Base-by-base conservation (phyloP, 1,140 invertebrate species). In the Phymorhynchus buccinoides region DNA sequence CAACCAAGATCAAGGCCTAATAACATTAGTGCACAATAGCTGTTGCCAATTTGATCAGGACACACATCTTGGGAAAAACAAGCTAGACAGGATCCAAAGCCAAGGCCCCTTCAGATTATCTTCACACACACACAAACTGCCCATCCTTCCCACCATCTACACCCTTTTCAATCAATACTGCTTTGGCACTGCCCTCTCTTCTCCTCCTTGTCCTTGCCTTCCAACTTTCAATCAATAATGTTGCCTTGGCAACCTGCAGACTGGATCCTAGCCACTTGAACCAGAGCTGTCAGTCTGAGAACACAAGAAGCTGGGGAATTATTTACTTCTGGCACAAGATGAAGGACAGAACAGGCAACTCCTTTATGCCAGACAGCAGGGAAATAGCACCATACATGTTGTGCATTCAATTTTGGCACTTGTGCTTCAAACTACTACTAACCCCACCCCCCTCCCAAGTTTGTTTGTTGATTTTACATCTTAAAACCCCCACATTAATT, bases 121-220 rank as follows among this genome's bases (percentile, higher is more conserved):
- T 27, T 62, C 22, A 52, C 35, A 37, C 42, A 79, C 39, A 79
- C 77, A 79, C 39, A 42, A 18, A 42, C 77, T 14, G n/a, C 6
- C 12, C 12, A 39, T 14, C 32, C 14, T 73, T 18, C 16, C 16
- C 56, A 66, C 56, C 9, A 27, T 77, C 73, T 18, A 27, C 35
- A 37, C 6, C 73, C 4, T 71, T 37, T 71, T 82, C 79, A 77
- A 86, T 86, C 85, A 86, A 86, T 86, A 86, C 56, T 62, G 71
- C 80, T 82, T n/a, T 35, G 80, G 80, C 85, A 62, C 52, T 18
- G n/a, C 80, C 66, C 52, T 39, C 62, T 41, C 30, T 35, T 4
- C 56, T 27, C 80, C 66, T 35, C 27, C 62, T 41, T 35, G 14
- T 4, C 56, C 37, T 41, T 41, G 35, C 80, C 52, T 66, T 56